phyloP scores from a whole-genome alignment of 2,888 invertebrate genomes.

The Pachycephus smyrnensis region DNA sequence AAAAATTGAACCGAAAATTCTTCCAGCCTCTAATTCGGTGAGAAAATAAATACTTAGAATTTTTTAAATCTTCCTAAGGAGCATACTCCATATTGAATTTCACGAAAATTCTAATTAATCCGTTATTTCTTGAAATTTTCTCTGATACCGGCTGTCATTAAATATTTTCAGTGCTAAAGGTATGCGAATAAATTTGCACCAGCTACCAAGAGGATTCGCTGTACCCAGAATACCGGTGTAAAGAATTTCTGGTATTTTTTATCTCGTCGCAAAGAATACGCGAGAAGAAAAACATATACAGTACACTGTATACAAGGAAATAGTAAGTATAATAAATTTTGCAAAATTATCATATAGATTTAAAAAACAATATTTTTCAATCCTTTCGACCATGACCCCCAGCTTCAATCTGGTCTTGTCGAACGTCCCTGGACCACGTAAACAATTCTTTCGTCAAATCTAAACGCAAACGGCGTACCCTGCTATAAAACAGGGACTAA shows the following conservation, averaged over 20 bases:
- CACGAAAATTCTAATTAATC: too few relatives aligned
- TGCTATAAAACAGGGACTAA: neutral
- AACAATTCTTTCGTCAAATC: neutral
- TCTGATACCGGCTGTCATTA: too few relatives aligned
- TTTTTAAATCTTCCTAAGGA: too few relatives aligned
- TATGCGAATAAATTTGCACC: too few relatives aligned
- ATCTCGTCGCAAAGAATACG: neutral
- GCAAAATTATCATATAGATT: neutral
- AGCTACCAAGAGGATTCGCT: too few relatives aligned
- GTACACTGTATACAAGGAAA: neutral
- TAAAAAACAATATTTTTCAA: neutral
- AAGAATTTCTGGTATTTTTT: neutral
- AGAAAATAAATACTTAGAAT: too few relatives aligned
- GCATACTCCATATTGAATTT: too few relatives aligned
- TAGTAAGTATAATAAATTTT: neutral
- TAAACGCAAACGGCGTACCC: neutral
- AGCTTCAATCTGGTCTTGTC: neutral
- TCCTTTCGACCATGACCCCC: neutral
- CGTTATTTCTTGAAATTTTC: too few relatives aligned
- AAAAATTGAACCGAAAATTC: too few relatives aligned
- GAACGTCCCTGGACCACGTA: neutral
- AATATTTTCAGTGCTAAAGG: too few relatives aligned
- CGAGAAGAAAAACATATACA: neutral
- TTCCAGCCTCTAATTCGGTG: too few relatives aligned
- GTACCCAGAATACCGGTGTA: neutral